These are phyloP conservation scores for Rhadina sibilatrix DNA, from an alignment of 2,113 vertebrate species.

Conservation along the genomic window DNA sequence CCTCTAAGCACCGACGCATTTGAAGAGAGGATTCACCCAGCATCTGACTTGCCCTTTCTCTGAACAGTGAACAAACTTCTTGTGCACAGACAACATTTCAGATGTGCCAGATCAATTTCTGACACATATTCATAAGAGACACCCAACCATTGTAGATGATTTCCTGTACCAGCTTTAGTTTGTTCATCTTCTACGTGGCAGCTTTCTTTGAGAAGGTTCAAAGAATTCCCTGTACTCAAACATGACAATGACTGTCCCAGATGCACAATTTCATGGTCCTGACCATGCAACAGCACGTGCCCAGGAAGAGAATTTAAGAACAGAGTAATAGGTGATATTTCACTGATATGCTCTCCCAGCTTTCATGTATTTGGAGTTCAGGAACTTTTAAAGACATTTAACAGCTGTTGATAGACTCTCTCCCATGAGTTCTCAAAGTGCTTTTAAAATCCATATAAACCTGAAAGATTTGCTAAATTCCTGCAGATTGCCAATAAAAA, in stretches of 20 bases:
- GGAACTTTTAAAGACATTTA: neutral
- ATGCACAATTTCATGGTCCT: neutral
- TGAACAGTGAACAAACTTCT: neutral
- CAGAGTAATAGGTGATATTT: neutral
- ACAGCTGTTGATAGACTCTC: neutral
- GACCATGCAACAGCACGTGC: neutral
- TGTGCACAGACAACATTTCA: neutral
- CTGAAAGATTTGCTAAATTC: neutral
- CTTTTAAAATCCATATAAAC: neutral
- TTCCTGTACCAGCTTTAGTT: neutral
- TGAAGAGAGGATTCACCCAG: neutral
- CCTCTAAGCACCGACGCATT: neutral
- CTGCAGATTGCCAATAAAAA: neutral
- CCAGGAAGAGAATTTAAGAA: neutral
- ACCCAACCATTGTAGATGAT: neutral
- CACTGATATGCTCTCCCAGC: neutral
- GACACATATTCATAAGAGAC: neutral
- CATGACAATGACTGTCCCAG: neutral
- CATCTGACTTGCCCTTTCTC: neutral
- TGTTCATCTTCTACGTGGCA: neutral
- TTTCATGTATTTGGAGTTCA: neutral
- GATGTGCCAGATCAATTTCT: neutral
- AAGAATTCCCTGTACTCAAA: neutral
- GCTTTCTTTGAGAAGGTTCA: neutral
- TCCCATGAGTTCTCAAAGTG: neutral